Base-by-base conservation (phyloP, 1,140 invertebrate species). In the Zaprionus gabonicus region DNA sequence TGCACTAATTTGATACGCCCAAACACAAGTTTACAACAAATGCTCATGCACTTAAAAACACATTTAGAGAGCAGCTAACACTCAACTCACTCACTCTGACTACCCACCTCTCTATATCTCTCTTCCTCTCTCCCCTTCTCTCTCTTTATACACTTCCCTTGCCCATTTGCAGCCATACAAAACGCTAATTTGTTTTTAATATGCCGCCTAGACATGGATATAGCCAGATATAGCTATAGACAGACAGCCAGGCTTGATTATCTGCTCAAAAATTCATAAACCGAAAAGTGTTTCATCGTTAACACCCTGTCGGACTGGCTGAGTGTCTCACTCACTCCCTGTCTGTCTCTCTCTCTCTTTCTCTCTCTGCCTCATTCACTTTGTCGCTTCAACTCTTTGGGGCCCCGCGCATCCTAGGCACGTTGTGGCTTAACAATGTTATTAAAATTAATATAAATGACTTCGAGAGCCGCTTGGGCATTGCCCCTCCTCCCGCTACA, bases 381-480 rank as follows among this genome's bases (percentile, higher is more conserved):
- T 34, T 0, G 55, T 3, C 25, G 23, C 23, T 36, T 34, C 31
- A 41, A 4, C 25, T 17, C 46, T 49, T 17, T 46, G 15, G n/a
- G 69, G 34, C 55, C 27, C 55, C 27, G 44, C 28, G 44, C 76
- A 34, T 74, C 49, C 17, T 67, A 71, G 66, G 46, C 74, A 65
- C 41, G 71, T 41, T 79, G 56, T 44, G 70, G 71, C 72, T 82
- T 90, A 90, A 90, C 86, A 91, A 91, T 90, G 81, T 90, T 90
- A 90, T 90, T 90, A 90, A 90, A 91, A 91, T 90, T 85, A 91
- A 78, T 90, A 90, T 90, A 91, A 90, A 90, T 90, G 86, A 90
- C 71, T 80, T 80, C 58, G 63, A 23, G 58, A 38, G 62, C 57
- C 56, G 74, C 70, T 57, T 62, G 64, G 41, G 49, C 57, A 36